Conservation (phyloP, 2,888 invertebrate species). For the Corythucha ciliata region DNA sequence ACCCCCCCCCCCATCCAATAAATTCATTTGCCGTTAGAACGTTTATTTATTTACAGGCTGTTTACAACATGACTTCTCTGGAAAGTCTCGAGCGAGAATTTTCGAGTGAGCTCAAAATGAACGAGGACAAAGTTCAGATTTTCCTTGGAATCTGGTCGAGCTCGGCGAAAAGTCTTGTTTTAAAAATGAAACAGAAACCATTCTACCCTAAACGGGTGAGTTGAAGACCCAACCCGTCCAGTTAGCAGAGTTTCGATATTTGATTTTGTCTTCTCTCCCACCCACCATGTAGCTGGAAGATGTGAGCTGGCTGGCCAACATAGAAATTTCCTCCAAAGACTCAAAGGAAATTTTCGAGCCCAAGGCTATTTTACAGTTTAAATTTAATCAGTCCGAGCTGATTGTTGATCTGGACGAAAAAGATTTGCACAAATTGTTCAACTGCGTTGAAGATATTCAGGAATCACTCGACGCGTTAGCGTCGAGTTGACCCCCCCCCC, state of each 20-base stretch:
- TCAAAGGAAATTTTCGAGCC: conserved; percentile 44
- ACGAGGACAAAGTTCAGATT: conserved; percentile 47
- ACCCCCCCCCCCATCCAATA: neutral
- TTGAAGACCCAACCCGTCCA: too few species aligned
- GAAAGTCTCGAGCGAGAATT: conserved; percentile 45
- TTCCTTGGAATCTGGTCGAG: conserved; percentile 49
- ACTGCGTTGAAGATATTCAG: conserved; percentile 48
- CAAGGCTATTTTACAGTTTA: conserved; percentile 46
- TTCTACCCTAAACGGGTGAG: conserved; percentile 29
- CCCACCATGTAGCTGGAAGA: conserved; percentile 43
- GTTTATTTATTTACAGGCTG: conserved; percentile 27
- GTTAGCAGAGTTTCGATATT: too few species aligned
- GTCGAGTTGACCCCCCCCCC: too few species aligned
- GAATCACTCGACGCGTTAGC: conserved; percentile 29
- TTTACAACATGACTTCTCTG: conserved; percentile 45
- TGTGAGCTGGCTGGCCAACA: conserved; percentile 49
- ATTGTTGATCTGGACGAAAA: conserved; percentile 47
- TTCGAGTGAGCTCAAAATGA: conserved; percentile 44
- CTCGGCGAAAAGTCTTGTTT: conserved; percentile 46
- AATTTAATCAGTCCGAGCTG: conserved; percentile 39
- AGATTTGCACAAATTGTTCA: conserved; percentile 46
- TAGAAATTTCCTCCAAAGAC: conserved; percentile 46
- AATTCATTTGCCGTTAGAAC: neutral
- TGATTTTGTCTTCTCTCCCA: neutral
- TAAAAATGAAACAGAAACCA: conserved; percentile 42